Conservation (phyloP, 2,888 invertebrate species). For the Morpho deidamia region DNA sequence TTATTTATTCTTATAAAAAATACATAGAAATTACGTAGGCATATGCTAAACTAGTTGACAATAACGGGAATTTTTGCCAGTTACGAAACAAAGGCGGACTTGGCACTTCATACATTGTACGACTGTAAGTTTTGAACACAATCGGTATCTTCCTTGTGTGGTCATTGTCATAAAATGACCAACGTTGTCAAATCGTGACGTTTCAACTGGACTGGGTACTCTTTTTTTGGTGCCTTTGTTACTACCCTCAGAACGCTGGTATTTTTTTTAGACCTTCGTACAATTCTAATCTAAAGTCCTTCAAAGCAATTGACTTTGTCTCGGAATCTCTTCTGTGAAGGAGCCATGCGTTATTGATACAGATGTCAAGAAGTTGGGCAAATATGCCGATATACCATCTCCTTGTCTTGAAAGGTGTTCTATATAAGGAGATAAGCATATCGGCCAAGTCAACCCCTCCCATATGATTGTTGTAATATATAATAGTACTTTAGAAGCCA, state of each 20-base stretch:
- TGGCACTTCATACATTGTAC: slow-evolving; percentile 22
- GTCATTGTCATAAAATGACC: slow-evolving; percentile 17
- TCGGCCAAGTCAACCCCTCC: too few relatives aligned
- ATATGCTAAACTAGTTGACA: neutral
- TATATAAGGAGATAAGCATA: slow-evolving; percentile 32
- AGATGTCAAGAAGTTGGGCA: slow-evolving; percentile 28
- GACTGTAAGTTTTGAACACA: slow-evolving; percentile 21
- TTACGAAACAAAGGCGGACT: slow-evolving; percentile 26
- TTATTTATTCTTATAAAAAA: slow-evolving; percentile 13
- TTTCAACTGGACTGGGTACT: slow-evolving; percentile 16
- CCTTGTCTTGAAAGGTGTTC: slow-evolving; percentile 29
- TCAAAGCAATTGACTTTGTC: slow-evolving; percentile 14
- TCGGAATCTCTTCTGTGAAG: slow-evolving; percentile 5
- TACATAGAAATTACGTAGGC: slow-evolving; percentile 1
- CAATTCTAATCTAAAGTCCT: slow-evolving; percentile 20
- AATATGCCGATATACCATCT: slow-evolving; percentile 38
- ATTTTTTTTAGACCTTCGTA: slow-evolving; percentile 23
- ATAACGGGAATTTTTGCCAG: slow-evolving; percentile 5
- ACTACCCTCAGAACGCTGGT: slow-evolving; percentile 15
- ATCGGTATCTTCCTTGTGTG: slow-evolving; percentile 19
- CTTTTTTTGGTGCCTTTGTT: too few relatives aligned
- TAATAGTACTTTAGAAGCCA: too few relatives aligned
- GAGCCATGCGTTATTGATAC: slow-evolving; percentile 30
- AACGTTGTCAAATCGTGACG: slow-evolving; percentile 19
- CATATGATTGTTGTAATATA: too few relatives aligned